phyloP scores from a whole-genome alignment of 2,113 vertebrate genomes.

The Syngnathoides biaculeatus region DNA sequence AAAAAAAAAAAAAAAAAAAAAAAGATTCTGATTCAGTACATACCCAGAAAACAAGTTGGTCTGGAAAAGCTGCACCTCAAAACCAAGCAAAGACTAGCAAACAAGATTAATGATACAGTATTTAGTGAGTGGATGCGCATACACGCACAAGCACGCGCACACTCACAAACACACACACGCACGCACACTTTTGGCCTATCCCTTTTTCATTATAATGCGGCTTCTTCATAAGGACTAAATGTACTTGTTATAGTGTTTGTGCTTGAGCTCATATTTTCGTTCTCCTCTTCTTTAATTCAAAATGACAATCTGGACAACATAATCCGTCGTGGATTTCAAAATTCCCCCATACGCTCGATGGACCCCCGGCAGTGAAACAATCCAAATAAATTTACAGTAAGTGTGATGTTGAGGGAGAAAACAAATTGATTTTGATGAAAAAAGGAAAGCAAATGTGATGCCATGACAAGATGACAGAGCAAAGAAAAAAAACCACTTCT shows the following conservation, averaged over 20 bases:
- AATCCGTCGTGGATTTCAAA: conserved; percentile 72
- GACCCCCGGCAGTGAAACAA: conserved; percentile 43
- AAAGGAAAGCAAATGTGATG: conserved; percentile 12
- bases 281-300: conserved; percentile 71
- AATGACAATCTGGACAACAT: conserved; percentile 69
- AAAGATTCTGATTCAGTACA: too few relatives aligned
- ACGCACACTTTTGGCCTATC: background rate
- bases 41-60: background rate
- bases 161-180: background rate
- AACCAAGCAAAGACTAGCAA: conserved; percentile 47
- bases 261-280: conserved; percentile 68
- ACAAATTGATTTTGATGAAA: background rate
- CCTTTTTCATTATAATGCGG: conserved; percentile 55
- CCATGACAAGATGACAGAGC: conserved; percentile 3
- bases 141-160: background rate
- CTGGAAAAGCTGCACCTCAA: background rate
- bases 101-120: conserved; percentile 50
- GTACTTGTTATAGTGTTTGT: conserved; percentile 68
- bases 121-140: conserved; percentile 54
- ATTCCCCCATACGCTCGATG: conserved; percentile 38
- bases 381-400: conserved; percentile 36
- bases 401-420: background rate
- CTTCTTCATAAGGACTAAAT: conserved; percentile 73
- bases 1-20: too few relatives aligned
- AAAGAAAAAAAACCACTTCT: conserved; percentile 45